Percentiles rank a stretch among this genome's conserved stretches.
Evolutionary conservation across 2,113 vertebrate species (phyloP).

Genomic region (Tiliqua scincoides): DNA sequence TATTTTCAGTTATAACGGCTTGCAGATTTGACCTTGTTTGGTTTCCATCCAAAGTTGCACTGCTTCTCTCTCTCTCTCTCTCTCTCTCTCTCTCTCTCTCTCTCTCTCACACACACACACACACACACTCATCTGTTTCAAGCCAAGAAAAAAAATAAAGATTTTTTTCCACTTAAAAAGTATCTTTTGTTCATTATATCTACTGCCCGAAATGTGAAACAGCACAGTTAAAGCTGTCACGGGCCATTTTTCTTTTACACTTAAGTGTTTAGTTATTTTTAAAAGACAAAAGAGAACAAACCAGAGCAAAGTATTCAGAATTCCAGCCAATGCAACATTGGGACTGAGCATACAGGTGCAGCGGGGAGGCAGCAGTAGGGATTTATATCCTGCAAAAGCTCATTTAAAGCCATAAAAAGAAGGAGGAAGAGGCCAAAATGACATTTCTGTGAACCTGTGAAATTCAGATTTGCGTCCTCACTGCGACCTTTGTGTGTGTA

Average conservation of each 20-base stretch:
- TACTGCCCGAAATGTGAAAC: constrained; percentile 34
- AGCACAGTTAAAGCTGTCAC: constrained; percentile 60
- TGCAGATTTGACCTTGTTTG: constrained; percentile 13
- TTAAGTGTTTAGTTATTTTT: constrained; percentile 53
- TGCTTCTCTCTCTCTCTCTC: background rate
- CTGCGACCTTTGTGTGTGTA: background rate
- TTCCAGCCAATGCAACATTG: constrained; percentile 49
- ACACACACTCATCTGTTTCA: constrained; percentile 27
- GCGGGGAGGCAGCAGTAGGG: constrained; percentile 30
- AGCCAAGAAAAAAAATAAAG: constrained; percentile 29
- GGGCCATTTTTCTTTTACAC: constrained; percentile 62
- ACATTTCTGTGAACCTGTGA: background rate
- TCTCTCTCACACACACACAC: background rate
- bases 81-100: too few species aligned
- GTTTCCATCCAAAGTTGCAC: background rate
- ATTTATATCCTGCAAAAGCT: background rate
- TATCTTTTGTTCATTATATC: constrained; percentile 42
- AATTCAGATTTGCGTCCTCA: background rate
- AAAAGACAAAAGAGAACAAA: constrained; percentile 11
- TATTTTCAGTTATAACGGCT: constrained; percentile 9
- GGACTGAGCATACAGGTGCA: constrained; percentile 47
- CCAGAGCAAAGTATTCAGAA: constrained; percentile 44
- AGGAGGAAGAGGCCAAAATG: background rate
- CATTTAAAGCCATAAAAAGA: background rate
- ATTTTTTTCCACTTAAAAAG: constrained; percentile 37